Conservation (phyloP, 2,113 vertebrate species). For the Acanthochromis polyacanthus region DNA sequence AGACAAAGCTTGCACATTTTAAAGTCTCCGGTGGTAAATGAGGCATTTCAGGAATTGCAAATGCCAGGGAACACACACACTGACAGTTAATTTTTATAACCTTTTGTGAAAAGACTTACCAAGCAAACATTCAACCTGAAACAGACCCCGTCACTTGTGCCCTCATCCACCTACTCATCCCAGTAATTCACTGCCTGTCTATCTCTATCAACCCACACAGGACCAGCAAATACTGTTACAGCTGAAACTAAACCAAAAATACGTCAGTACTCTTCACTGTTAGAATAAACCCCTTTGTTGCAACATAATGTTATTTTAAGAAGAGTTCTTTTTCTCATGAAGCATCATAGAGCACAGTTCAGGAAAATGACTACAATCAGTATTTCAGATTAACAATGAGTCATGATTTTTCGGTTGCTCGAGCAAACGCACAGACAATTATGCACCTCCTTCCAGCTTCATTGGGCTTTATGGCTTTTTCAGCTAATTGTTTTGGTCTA, state of each 20-base stretch:
- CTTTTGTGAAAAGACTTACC: constrained; percentile 71
- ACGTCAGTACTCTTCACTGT: constrained; percentile 21
- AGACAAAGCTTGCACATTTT: constrained; percentile 81
- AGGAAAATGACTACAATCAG: background rate
- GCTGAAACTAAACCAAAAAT: constrained; percentile 47
- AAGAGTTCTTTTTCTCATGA: constrained; percentile 10
- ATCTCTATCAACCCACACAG: constrained; percentile 66
- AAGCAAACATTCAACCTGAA: constrained; percentile 74
- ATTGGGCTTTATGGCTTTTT: constrained; percentile 12
- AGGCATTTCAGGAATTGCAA: constrained; percentile 80
- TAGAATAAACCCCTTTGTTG: constrained; percentile 3
- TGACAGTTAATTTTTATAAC: constrained; percentile 81
- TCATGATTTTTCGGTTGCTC: background rate
- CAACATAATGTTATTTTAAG: constrained; percentile 15
- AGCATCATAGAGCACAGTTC: background rate
- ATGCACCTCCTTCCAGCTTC: constrained; percentile 17
- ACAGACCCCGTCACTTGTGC: constrained; percentile 59
- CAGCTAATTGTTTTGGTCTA: constrained; percentile 17
- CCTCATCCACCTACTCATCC: constrained; percentile 60
- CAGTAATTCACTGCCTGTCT: constrained; percentile 58
- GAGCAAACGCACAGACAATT: constrained; percentile 15
- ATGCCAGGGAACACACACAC: constrained; percentile 68
- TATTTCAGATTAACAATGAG: constrained; percentile 20
- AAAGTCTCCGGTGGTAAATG: constrained; percentile 81
- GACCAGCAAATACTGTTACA: constrained; percentile 41